Evolutionary conservation across 2,888 invertebrate genomes (phyloP), one percentile per base, ranked within the genome.

Genomic region (Noctua fimbriata): DNA sequence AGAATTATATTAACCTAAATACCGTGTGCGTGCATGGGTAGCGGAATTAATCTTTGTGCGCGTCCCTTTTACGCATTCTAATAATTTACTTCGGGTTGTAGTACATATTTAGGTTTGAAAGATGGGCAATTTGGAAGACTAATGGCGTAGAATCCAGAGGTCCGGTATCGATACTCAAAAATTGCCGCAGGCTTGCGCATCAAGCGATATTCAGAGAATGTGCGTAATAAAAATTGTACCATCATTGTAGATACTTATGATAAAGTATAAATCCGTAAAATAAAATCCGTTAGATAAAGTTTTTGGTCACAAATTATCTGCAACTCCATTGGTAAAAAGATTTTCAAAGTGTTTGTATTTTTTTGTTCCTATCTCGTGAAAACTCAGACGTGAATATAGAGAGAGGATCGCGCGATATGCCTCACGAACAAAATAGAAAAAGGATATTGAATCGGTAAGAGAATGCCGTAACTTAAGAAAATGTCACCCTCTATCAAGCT

Each of bases 401-500:
- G 87, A 89, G 89, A 88, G 89, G 89, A 90, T 91, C 87, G 83
- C 83, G 87, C 87, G 91, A 91, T 92, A 92, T 91, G 90, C 91
- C 90, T 90, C 92, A 91, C 92, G 91, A 91, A 92, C 91, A 92
- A 94, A 95, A 95, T 93, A 93, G 93, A 93, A 94, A 95, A 93
- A 94, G 95, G 94, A 95, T 95, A 95, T 95, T 94, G 95, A 94
- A 95, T 94, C 93, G 92, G 92, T 90, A 91, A 92, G 92, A 93
- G 93, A 94, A 93, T 92, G 92, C 90, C 83, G 89, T 89, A 89
- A 89, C 89, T 89, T 89, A 85, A 89, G 92, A 93, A 94, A 94
- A 93, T 92, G 94, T 94, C 94, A 92, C 92, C 92, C 90, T 88
- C 83, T 82, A 86, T 95, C 94, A 94, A 92, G 90, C 91, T 91